Percentiles rank a stretch among this genome's conserved stretches.
Evolutionary conservation across 2,797 vertebrate genomes (phyloP).

Genomic region (Malacoctenus gilli): DNA sequence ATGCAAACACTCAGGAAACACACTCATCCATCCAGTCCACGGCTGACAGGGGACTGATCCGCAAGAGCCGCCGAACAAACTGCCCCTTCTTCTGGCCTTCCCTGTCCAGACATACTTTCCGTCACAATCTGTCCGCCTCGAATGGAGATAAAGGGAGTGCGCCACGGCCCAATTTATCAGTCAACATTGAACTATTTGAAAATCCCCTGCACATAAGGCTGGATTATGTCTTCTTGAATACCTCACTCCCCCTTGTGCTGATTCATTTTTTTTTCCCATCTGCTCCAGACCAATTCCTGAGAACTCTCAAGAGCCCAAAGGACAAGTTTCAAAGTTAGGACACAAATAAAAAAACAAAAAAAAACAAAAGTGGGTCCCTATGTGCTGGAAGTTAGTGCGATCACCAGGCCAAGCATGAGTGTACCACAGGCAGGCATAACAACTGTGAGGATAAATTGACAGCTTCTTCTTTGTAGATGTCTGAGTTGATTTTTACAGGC

Average conservation of each 20-base stretch:
- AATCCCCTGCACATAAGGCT: slow-evolving; percentile 76
- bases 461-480: slow-evolving; percentile 18
- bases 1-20: slow-evolving; percentile 60
- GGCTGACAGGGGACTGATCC: slow-evolving; percentile 71
- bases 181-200: slow-evolving; percentile 75
- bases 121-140: slow-evolving; percentile 65
- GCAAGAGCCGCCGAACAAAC: slow-evolving; percentile 76
- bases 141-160: slow-evolving; percentile 85
- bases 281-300: slow-evolving; percentile 61
- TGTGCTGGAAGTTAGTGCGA: slow-evolving; percentile 12
- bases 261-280: slow-evolving; percentile 68
- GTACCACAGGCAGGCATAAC: slow-evolving; percentile 7
- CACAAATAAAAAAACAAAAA: slow-evolving; percentile 7
- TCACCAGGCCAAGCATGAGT: background rate
- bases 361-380: slow-evolving; percentile 17
- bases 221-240: slow-evolving; percentile 79
- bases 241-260: slow-evolving; percentile 33
- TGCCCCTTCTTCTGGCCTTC: slow-evolving; percentile 80
- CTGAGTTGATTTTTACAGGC: slow-evolving; percentile 30
- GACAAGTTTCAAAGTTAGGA: slow-evolving; percentile 58
- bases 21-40: slow-evolving; percentile 64
- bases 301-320: slow-evolving; percentile 51
- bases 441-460: slow-evolving; percentile 18
- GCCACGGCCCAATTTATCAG: slow-evolving; percentile 83
- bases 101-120: slow-evolving; percentile 73